These are phyloP conservation scores for Schizotus pectinicornis DNA, from an alignment of 2,888 invertebrate genomes.

Conservation along the genomic window DNA sequence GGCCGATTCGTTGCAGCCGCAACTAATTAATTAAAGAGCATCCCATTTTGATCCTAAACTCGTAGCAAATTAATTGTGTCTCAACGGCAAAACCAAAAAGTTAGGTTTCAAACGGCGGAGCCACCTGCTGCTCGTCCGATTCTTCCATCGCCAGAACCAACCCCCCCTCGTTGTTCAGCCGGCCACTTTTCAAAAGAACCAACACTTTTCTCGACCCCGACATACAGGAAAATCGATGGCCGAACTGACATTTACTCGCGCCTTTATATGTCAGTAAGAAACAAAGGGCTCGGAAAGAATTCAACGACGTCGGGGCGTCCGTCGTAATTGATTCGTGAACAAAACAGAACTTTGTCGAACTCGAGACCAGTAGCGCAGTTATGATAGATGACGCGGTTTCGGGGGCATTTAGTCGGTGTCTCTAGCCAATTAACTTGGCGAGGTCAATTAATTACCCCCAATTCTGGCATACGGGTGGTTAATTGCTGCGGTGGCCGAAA, in stretches of 20 bases:
- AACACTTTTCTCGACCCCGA: constrained; percentile 23
- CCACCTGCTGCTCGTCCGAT: no score
- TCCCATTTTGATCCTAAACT: no score
- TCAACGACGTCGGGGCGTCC: constrained; percentile 1
- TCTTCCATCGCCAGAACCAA: no score
- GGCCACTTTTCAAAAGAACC: no score
- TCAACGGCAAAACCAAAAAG: no score
- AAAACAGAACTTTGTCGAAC: constrained; percentile 2
- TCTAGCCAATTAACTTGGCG: constrained; percentile 1
- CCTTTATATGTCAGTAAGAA: constrained; percentile 24
- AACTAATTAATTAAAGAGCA: no score
- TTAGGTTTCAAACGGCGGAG: no score
- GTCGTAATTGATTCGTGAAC: constrained; percentile 18
- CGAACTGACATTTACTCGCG: constrained; percentile 31
- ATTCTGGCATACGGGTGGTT: constrained; percentile 1
- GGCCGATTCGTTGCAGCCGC: no score
- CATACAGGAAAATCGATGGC: constrained; percentile 28
- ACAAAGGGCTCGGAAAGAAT: constrained; percentile 14
- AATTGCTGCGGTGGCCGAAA: constrained; percentile 2
- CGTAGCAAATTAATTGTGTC: no score
- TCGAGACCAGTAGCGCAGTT: background rate
- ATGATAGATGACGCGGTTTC: background rate
- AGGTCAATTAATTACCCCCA: constrained; percentile 23
- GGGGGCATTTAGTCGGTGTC: constrained; percentile 1
- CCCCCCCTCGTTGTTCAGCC: no score